Conservation (phyloP, 2,113 vertebrate species). For the Lasiurus borealis region DNA sequence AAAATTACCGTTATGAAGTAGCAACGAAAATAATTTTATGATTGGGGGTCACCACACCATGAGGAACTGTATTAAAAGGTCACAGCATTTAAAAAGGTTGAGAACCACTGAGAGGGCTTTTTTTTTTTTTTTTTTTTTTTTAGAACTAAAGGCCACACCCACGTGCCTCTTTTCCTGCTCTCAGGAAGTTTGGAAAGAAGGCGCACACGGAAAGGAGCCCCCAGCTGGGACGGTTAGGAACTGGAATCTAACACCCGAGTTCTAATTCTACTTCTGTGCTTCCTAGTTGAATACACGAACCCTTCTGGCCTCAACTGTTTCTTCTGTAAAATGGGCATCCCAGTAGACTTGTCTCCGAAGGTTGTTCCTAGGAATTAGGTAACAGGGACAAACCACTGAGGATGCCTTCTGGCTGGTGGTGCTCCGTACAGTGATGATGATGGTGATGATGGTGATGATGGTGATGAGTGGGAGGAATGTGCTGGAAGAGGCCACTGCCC, state of each 20-base stretch:
- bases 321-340: conserved; percentile 17
- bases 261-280: not conserved
- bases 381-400: not conserved
- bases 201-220: not conserved
- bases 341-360: not conserved
- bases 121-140: too few species aligned
- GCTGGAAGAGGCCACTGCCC: not conserved
- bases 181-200: not conserved
- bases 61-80: too few species aligned
- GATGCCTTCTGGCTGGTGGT: not conserved
- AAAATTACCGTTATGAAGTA: too few species aligned
- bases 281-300: not conserved
- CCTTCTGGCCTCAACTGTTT: not conserved
- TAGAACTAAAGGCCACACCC: not conserved
- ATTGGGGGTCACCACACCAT: too few species aligned
- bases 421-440: not conserved
- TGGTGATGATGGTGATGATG: not conserved
- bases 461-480: not conserved
- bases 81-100: too few species aligned
- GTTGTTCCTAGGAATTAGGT: not conserved
- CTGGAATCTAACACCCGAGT: not conserved
- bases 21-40: too few species aligned
- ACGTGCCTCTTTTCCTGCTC: not conserved
- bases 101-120: too few species aligned
- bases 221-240: too few species aligned